phyloP scores from a whole-genome alignment of 2,888 invertebrate species.

The Sussaba pulchella region DNA sequence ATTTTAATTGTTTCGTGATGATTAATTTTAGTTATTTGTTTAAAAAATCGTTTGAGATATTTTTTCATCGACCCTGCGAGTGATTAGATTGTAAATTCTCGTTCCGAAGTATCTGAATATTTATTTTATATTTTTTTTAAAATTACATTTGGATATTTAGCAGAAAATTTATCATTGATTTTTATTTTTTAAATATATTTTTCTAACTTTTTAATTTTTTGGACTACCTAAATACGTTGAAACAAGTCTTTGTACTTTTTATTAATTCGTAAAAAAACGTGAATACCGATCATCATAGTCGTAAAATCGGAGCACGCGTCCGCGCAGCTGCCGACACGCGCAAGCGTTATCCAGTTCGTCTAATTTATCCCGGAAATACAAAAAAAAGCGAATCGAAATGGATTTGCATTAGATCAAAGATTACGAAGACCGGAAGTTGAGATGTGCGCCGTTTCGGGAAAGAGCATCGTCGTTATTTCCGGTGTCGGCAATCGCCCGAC shows the following conservation, averaged over 20 bases:
- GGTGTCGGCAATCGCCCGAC: slow-evolving; percentile 13
- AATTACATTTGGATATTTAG: too few relatives aligned
- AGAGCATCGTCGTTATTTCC: slow-evolving; percentile 41
- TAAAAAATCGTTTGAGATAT: too few relatives aligned
- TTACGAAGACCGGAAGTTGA: slow-evolving; percentile 25
- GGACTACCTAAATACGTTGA: background rate
- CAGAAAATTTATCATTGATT: too few relatives aligned
- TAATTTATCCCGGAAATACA: slow-evolving; percentile 20
- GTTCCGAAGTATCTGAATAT: too few relatives aligned
- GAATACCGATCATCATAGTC: slow-evolving; percentile 32
- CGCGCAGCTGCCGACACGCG: slow-evolving; percentile 50
- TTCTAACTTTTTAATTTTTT: too few relatives aligned
- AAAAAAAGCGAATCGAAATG: slow-evolving; percentile 14
- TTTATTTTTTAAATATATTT: too few relatives aligned
- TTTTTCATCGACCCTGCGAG: too few relatives aligned
- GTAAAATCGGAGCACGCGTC: slow-evolving; percentile 54
- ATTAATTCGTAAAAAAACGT: background rate
- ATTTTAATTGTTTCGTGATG: too few relatives aligned
- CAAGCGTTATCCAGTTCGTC: background rate
- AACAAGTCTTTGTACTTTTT: background rate
- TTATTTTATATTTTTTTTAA: too few relatives aligned
- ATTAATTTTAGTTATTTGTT: too few relatives aligned
- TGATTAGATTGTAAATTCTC: too few relatives aligned
- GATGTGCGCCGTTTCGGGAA: background rate
- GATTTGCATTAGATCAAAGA: slow-evolving; percentile 60